These are phyloP conservation scores for Notodonta dromedarius DNA, from an alignment of 2,888 invertebrate species.

Conservation along the genomic window DNA sequence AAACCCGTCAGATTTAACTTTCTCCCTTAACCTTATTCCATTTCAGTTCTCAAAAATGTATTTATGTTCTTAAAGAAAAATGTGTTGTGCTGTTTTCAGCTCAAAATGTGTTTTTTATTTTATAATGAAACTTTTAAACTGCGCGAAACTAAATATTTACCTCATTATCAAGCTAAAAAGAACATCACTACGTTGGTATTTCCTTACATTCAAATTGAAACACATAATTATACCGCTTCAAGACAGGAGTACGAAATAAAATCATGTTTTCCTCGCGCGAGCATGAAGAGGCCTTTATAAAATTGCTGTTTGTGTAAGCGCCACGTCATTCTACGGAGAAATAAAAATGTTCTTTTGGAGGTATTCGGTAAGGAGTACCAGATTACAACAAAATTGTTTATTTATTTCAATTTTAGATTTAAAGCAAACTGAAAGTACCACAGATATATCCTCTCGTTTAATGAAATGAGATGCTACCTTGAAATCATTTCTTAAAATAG, in stretches of 20 bases:
- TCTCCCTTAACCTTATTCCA: no score
- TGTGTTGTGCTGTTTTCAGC: no score
- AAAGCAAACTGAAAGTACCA: no score
- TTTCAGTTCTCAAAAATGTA: no score
- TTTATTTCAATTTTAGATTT: no score
- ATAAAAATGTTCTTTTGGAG: background rate
- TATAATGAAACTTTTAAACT: background rate
- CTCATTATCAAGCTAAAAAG: background rate
- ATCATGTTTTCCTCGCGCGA: conserved; percentile 17
- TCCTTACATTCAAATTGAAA: conserved; percentile 11
- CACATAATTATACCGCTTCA: conserved; percentile 16
- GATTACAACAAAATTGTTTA: background rate
- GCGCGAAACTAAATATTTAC: background rate
- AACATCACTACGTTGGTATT: background rate
- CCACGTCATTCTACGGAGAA: no score
- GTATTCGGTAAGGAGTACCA: background rate
- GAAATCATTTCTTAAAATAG: no score
- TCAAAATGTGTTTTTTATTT: no score
- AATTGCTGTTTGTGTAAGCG: conserved; percentile 5
- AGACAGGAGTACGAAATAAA: conserved; percentile 22
- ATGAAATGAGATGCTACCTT: no score
- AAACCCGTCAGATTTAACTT: no score
- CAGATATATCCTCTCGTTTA: no score
- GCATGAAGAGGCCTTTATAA: conserved; percentile 16
- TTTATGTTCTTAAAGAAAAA: no score